Evolutionary conservation across 2,113 vertebrate species (phyloP), one percentile per base, ranked within the genome.

Genomic region (Mesocricetus auratus): DNA sequence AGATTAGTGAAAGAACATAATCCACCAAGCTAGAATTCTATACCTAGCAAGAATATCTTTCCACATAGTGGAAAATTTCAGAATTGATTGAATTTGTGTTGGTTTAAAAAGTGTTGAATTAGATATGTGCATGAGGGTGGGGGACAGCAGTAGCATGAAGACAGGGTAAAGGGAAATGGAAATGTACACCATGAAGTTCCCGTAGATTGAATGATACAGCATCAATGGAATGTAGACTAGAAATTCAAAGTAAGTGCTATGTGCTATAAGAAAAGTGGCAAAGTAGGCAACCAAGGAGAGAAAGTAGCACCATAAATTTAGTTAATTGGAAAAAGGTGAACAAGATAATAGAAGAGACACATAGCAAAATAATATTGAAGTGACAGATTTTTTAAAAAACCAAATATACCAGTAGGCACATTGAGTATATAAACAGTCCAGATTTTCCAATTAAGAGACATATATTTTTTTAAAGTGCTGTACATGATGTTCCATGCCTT

Each of bases 211-310:
- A 26, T 95, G 39, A 12, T 53, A 36, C 82, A 90, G 10, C 68
- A 22, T 12, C 33, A 45, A 74, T 92, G 92, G n/a, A 83, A 42
- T 82, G 19, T 68, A 92, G 74, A 47, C n/a, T 64, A 29, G 47
- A 66, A 90, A 33, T 87, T 92, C 77, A 90, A 78, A 95, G 21
- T 90, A 19, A 69, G 7, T 89, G 60, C 17, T 86, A 11, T 91
- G 42, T 95, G 69, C 36, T n/a, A 17, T 95, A 77, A 83, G 87
- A 73, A 22, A 92, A 78, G 64, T 66, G 64, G 21, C 89, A 89
- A 91, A 88, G 31, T 69, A 86, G 11, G 50, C 73, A 71, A 77
- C 68, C 75, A 78, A 22, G 5, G 73, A 74, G 42, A 79, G 42
- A 90, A 91, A 71, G 33, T 85, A 19, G 39, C 82, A 45, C 69